These are phyloP conservation scores for Fragum sueziense DNA, from an alignment of 2,888 invertebrate genomes.

Conservation along the genomic window DNA sequence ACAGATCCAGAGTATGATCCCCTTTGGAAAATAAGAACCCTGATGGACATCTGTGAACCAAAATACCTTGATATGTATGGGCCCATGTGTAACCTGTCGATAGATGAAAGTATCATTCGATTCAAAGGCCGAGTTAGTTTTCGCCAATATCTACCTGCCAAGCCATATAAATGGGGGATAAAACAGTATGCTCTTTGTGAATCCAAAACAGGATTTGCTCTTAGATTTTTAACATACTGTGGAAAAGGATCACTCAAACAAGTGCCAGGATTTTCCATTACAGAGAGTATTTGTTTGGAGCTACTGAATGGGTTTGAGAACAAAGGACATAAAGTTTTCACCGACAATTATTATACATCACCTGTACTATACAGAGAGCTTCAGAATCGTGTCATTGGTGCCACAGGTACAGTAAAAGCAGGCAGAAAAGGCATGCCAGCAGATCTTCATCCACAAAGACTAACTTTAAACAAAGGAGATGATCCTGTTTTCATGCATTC, in stretches of 20 bases:
- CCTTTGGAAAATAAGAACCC: no score
- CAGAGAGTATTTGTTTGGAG: constrained; percentile 20
- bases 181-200: constrained; percentile 28
- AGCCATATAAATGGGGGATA: no score
- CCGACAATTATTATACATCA: constrained; percentile 31
- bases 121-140: no score
- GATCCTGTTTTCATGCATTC: constrained; percentile 2
- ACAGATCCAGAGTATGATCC: no score
- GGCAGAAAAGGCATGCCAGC: constrained; percentile 33
- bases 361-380: constrained; percentile 25
- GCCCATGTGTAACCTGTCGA: no score
- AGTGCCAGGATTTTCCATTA: constrained; percentile 22
- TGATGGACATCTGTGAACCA: no score
- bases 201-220: constrained; percentile 29
- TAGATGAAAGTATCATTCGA: no score
- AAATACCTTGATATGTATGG: no score
- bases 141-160: no score
- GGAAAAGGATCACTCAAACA: background rate
- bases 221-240: constrained; percentile 18
- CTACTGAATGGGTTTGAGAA: constrained; percentile 19
- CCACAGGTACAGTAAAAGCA: constrained; percentile 27
- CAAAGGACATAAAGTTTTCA: constrained; percentile 19
- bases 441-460: constrained; percentile 3
- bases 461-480: constrained; percentile 7
- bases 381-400: constrained; percentile 31